Conservation (phyloP, 2,888 invertebrate species). For the Choreutis nemorana region DNA sequence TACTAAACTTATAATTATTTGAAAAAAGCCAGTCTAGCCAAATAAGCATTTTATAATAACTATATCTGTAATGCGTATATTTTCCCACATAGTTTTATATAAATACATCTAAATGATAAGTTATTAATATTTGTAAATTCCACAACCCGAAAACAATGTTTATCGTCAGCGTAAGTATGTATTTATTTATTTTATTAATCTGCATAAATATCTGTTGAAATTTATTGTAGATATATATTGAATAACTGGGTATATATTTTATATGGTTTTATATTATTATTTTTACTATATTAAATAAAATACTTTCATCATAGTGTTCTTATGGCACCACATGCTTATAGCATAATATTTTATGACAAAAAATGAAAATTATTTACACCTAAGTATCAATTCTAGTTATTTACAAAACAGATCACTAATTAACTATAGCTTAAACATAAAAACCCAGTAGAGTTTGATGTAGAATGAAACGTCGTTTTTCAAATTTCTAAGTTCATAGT, state of each 20-base stretch:
- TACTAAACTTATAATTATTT: constrained; percentile 41
- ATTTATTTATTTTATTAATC: not conserved
- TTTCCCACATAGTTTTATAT: constrained; percentile 61
- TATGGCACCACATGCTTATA: constrained; percentile 65
- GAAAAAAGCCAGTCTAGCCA: constrained; percentile 56
- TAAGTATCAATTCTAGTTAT: constrained; percentile 16
- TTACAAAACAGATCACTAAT: constrained; percentile 8
- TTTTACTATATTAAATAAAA: constrained; percentile 18
- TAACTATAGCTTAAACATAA: too few species aligned
- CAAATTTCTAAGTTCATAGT: too few species aligned
- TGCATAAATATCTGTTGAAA: not conserved
- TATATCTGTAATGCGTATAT: constrained; percentile 63
- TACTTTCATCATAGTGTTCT: constrained; percentile 46
- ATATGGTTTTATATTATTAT: constrained; percentile 19
- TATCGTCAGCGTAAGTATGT: not conserved
- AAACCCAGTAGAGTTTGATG: too few species aligned
- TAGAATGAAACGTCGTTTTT: too few species aligned
- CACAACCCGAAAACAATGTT: constrained; percentile 14
- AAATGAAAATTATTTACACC: constrained; percentile 27
- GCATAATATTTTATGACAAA: constrained; percentile 41
- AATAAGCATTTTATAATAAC: constrained; percentile 52
- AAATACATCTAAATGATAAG: constrained; percentile 36
- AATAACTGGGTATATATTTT: not conserved
- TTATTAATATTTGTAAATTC: constrained; percentile 12
- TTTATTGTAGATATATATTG: constrained; percentile 1